phyloP scores from a whole-genome alignment of 2,113 vertebrate genomes.

The human (Homo sapiens) region GRCh38 chr7:95949501-95950000 shows the following conservation, averaged over 20 bases:
- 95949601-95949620: slow-evolving; percentile 48
- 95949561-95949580: slow-evolving; percentile 65
- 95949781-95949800: slow-evolving; percentile 62
- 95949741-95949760: slow-evolving; percentile 61
- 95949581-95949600: slow-evolving; percentile 49
- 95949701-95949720: slow-evolving; percentile 72
- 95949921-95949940: slow-evolving; percentile 71
- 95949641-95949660: slow-evolving; percentile 75
- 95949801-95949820: slow-evolving; percentile 54
- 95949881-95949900: slow-evolving; percentile 54
- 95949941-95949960: slow-evolving; percentile 63
- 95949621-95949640: slow-evolving; percentile 73
- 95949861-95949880: slow-evolving; percentile 32
- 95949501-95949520: not conserved
- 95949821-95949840: slow-evolving; percentile 59
- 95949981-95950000: slow-evolving; percentile 64
- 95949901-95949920: slow-evolving; percentile 61
- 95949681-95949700: slow-evolving; percentile 29
- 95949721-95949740: slow-evolving; percentile 70
- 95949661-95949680: slow-evolving; percentile 51
- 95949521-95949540: slow-evolving; percentile 45
- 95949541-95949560: slow-evolving; percentile 63
- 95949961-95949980: slow-evolving; percentile 72
- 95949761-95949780: slow-evolving; percentile 63
- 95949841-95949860: not conserved